Conservation (phyloP, 1,140 invertebrate species). For the Penaeus japonicus region DNA sequence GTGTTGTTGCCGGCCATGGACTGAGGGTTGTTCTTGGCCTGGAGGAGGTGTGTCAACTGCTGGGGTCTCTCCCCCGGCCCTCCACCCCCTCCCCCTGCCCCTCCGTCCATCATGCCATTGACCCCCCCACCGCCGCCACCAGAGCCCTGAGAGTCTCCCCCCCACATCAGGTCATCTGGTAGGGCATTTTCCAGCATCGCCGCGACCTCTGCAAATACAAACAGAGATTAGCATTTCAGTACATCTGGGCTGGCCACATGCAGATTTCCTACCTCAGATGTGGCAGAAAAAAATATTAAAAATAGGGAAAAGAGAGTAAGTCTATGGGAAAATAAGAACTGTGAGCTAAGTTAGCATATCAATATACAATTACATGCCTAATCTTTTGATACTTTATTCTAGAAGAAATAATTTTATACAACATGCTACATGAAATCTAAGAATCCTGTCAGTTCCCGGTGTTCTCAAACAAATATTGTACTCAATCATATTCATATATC, state of each 20-base stretch:
- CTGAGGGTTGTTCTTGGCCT: conserved; percentile 35
- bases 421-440: no score
- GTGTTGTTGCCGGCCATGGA: conserved; percentile 40
- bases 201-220: neutral
- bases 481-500: no score
- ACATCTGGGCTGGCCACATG: neutral
- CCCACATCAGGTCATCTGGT: conserved; percentile 45
- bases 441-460: no score
- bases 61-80: conserved; percentile 37
- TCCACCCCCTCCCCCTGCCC: conserved; percentile 25
- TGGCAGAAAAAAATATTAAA: no score
- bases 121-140: conserved; percentile 27
- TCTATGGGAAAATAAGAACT: no score
- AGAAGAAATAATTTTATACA: no score
- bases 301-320: no score
- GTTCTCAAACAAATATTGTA: no score
- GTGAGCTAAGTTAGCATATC: no score
- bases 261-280: neutral
- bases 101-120: conserved; percentile 16
- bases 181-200: conserved; percentile 46
- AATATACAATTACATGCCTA: no score
- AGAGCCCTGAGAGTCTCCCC: conserved; percentile 38
- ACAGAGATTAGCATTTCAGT: no score
- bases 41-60: conserved; percentile 34
- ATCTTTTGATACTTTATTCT: neutral